Conservation (phyloP, 2,113 vertebrate species). For the Gymnobelideus leadbeateri region DNA sequence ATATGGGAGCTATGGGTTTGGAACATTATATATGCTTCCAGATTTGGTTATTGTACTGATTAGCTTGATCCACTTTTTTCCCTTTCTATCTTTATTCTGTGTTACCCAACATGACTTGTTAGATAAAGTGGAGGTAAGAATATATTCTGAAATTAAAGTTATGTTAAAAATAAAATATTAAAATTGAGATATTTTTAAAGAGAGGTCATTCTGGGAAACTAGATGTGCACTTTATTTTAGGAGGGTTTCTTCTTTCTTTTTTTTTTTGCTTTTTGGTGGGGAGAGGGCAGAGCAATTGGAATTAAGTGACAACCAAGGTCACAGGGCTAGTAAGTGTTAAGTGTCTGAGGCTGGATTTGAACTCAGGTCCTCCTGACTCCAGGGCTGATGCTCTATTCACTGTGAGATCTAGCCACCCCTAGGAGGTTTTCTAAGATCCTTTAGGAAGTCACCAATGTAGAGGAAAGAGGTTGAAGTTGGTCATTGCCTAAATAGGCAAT, state of each 20-base stretch:
- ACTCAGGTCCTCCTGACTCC: too few relatives aligned
- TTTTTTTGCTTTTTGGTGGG: too few relatives aligned
- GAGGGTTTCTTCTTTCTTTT: neutral
- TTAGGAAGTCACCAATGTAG: neutral
- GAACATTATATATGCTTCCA: neutral
- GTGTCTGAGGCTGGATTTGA: too few relatives aligned
- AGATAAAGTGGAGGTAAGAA: neutral
- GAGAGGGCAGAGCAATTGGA: too few relatives aligned
- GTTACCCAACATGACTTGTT: neutral
- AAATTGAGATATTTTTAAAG: neutral
- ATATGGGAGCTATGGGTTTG: neutral
- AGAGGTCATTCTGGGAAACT: neutral
- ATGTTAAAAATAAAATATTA: neutral
- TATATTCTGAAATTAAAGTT: neutral
- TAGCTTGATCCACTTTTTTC: neutral
- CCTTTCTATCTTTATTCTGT: neutral
- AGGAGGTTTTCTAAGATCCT: conserved; percentile 9
- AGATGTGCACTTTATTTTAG: neutral
- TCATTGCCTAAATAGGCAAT: neutral
- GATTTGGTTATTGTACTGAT: neutral
- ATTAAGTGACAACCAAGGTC: too few relatives aligned
- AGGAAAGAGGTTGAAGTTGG: neutral
- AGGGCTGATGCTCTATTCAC: too few relatives aligned
- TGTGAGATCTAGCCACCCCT: too few relatives aligned
- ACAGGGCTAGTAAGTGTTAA: too few relatives aligned